Evolutionary conservation across 2,888 invertebrate genomes (phyloP), one percentile per base, ranked within the genome.

Genomic region (Acleris laterana): DNA sequence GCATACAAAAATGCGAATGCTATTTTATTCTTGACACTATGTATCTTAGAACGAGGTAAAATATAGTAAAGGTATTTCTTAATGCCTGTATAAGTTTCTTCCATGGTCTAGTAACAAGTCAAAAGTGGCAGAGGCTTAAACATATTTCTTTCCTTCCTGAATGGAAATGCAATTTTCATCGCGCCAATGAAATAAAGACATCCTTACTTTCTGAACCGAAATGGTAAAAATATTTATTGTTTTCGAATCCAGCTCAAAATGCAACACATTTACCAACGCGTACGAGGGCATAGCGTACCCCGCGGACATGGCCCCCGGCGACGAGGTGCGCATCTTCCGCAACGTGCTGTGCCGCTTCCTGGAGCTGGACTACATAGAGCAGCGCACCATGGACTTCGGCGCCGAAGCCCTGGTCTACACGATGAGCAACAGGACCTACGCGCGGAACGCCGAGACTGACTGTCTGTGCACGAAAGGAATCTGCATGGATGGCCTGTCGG

Each of bases 211-310:
- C 7, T 2, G 9, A 28, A 28, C 28, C 7, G 28, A 9, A 28
- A 0, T 2, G 9, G 9, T 28, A 1, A 28, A 9, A 9, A n/a
- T n/a, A 1, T 16, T n/a, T n/a, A n/a, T n/a, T 17, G 11, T 32
- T 19, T 38, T 22, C 51, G 19, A 17, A 77, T 81, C 7, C 77
- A 91, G 95, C 62, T 89, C 94, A 0, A 87, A 83, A 50, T 97
- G 97, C 83, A 96, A 96, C 79, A 89, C 93, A 3, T 89, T 97
- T 17, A 93, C 93, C 71, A 95, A 96, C 19, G 81, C 94, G 0
- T 96, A 95, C 70, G 97, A 97, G 80, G 97, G 96, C 0, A 93
- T 95, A 0, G 82, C 95, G 1, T 97, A 96, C 74, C 96, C 97
- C 0, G 85, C 93, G 1, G 87, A 94, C 55, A 76, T 97, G 60